Evolutionary conservation across 2,113 vertebrate species (phyloP), one percentile per base, ranked within the genome.

Genomic region (Platanista minor): DNA sequence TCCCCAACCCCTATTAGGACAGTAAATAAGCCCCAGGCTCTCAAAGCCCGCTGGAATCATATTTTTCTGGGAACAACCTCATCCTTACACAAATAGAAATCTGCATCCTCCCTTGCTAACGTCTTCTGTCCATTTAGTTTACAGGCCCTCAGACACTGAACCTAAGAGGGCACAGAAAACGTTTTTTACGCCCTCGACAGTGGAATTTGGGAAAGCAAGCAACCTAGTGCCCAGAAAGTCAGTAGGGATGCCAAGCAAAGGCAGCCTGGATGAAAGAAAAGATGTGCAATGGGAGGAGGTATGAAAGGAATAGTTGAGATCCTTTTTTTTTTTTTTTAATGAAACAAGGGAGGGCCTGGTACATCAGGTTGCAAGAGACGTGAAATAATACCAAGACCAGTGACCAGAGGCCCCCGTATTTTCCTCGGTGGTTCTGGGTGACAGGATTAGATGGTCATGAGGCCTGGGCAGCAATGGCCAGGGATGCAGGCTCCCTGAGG

Each of bases 111-210:
- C 75, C 25, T 74, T 31, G 25, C 25, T 25, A 25, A 62, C 11
- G 0, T 7, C 80, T 74, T 75, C 39, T 75, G 12, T 33, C 59
- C 8, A 2, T 85, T 54, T 64, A 52, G 33, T 4, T 49, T 39
- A 75, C 69, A 75, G 67, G 20, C 57, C 46, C 43, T 43, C 0
- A 0, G 3, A 0, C 3, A 10, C 1, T 0, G 6, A 62, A 54
- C 69, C n/a, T 33, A 33, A 89, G 29, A 39, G 57, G 4, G 13
- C 13, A 20, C 1, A 64, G 81, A 20, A 61, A 41, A 89, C 0
- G 1, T 1, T 14, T 36, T 52, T 17, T 5, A 14, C 17, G 23
- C 62, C 43, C 57, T 57, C 1, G 0, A 15, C 1, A 4, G 14
- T 25, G 59, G 6, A 39, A 52, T 52, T 8, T 39, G 71, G 43